phyloP scores from a whole-genome alignment of 2,888 invertebrate species.

The Pimpla rufipes region DNA sequence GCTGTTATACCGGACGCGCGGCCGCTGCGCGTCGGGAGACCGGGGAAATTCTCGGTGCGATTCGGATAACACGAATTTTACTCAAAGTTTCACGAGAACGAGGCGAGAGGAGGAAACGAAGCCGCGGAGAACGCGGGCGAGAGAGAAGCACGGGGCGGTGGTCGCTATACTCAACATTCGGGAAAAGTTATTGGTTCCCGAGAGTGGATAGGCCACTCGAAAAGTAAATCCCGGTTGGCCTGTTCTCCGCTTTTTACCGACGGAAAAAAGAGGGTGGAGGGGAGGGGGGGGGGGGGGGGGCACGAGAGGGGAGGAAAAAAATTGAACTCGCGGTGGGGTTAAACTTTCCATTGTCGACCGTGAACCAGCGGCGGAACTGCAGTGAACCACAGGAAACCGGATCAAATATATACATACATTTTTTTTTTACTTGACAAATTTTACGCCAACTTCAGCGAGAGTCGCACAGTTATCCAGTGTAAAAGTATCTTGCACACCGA shows the following conservation, averaged over 20 bases:
- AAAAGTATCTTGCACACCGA: neutral
- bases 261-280: constrained; percentile 3
- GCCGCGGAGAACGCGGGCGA: constrained; percentile 42
- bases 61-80: constrained; percentile 56
- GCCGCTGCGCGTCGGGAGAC: constrained; percentile 22
- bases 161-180: constrained; percentile 55
- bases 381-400: neutral
- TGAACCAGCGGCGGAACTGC: constrained; percentile 18
- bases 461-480: neutral
- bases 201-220: constrained; percentile 56
- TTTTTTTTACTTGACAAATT: constrained; percentile 15
- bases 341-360: constrained; percentile 56
- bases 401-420: constrained; percentile 11
- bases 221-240: constrained; percentile 47
- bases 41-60: constrained; percentile 49
- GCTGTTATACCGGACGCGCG: constrained; percentile 17
- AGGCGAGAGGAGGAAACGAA: constrained; percentile 45
- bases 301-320: constrained; percentile 4
- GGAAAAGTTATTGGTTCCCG: constrained; percentile 60
- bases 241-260: constrained; percentile 24
- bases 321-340: constrained; percentile 15
- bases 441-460: neutral
- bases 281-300: neutral
- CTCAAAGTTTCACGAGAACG: constrained; percentile 42
- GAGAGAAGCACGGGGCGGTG: neutral